phyloP scores from a whole-genome alignment of 2,888 invertebrate species.

The Operophtera brumata region DNA sequence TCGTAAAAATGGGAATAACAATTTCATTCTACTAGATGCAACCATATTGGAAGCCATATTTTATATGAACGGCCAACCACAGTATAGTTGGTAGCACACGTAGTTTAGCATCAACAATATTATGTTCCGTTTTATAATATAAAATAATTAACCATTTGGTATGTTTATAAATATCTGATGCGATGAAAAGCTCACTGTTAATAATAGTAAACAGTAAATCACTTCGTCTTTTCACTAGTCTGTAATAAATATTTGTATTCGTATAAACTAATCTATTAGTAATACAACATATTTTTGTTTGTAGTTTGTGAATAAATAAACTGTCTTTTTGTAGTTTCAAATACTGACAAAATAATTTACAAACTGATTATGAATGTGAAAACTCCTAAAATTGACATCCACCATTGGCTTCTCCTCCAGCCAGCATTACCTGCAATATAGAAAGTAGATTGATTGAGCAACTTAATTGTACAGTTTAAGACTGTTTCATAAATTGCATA shows the following conservation, averaged over 20 bases:
- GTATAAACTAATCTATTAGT: neutral
- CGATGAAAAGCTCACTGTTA: slow-evolving; percentile 11
- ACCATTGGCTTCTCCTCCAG: slow-evolving; percentile 60
- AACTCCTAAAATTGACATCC: slow-evolving; percentile 45
- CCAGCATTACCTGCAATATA: slow-evolving; percentile 59
- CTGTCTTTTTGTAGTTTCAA: slow-evolving; percentile 32
- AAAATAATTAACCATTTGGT: neutral
- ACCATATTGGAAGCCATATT: slow-evolving; percentile 25
- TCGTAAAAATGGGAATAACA: slow-evolving; percentile 15
- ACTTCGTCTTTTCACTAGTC: neutral
- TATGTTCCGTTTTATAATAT: slow-evolving; percentile 3
- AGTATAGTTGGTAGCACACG: slow-evolving; percentile 10
- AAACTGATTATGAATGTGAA: slow-evolving; percentile 45
- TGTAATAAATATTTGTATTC: neutral
- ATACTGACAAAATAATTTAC: slow-evolving; percentile 8
- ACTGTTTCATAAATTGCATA: too few species aligned
- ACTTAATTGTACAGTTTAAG: neutral
- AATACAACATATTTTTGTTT: neutral
- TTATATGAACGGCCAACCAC: slow-evolving; percentile 20
- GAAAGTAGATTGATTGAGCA: slow-evolving; percentile 17
- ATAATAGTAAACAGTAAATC: too few species aligned
- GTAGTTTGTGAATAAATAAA: neutral
- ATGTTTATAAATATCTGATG: neutral
- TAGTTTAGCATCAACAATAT: slow-evolving; percentile 5
- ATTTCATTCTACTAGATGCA: slow-evolving; percentile 17